Percentiles rank a stretch among this genome's conserved stretches.
Evolutionary conservation across 2,888 invertebrate species (phyloP).

Genomic region (Dynastes maya): DNA sequence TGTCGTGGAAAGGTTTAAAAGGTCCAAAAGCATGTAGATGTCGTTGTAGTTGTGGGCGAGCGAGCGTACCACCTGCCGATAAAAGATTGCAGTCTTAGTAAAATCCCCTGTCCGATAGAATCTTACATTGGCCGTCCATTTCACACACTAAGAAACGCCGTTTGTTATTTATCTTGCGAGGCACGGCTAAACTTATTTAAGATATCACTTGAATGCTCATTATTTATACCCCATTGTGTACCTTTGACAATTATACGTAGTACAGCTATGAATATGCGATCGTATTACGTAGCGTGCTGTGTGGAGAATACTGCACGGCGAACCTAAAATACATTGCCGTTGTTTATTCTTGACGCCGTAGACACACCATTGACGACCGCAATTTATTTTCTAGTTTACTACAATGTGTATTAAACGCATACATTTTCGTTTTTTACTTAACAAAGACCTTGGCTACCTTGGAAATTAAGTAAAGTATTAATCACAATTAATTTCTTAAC

Average conservation of each 20-base stretch:
- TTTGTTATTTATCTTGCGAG: slow-evolving; percentile 60
- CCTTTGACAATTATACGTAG: slow-evolving; percentile 56
- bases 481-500: too few species aligned
- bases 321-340: slow-evolving; percentile 25
- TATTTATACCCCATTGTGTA: slow-evolving; percentile 60
- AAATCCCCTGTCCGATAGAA: slow-evolving; percentile 62
- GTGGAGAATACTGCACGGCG: neutral
- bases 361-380: slow-evolving; percentile 10
- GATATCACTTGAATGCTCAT: slow-evolving; percentile 63
- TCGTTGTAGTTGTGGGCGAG: slow-evolving; percentile 59
- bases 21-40: slow-evolving; percentile 53
- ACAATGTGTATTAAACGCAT: neutral
- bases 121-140: slow-evolving; percentile 62
- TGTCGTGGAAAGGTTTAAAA: slow-evolving; percentile 50
- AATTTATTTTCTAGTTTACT: slow-evolving; percentile 32
- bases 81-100: slow-evolving; percentile 63
- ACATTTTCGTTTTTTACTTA: neutral
- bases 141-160: slow-evolving; percentile 61
- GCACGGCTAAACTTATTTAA: slow-evolving; percentile 62
- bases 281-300: slow-evolving; percentile 46
- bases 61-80: slow-evolving; percentile 64
- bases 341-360: slow-evolving; percentile 20
- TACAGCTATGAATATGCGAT: slow-evolving; percentile 52
- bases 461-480: too few species aligned
- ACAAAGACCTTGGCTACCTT: neutral